A percentile compares a stretch with the other conserved stretches of the same genome.
These are phyloP conservation scores for Choristoneura fumiferana DNA, from an alignment of 1,140 invertebrate genomes.

Conservation along the genomic window DNA sequence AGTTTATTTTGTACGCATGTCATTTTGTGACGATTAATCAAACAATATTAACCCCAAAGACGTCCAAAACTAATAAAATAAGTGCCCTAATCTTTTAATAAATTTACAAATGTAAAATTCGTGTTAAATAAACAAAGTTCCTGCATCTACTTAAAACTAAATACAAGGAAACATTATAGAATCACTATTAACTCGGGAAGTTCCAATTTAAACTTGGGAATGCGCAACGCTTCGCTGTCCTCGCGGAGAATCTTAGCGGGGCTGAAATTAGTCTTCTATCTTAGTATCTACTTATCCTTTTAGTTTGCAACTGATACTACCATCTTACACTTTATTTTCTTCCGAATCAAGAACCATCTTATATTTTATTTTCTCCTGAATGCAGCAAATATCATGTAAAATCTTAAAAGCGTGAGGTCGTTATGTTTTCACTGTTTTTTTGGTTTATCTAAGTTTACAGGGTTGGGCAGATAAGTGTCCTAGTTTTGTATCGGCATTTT, in stretches of 20 bases:
- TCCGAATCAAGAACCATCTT: not conserved
- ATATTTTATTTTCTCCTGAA: too few species aligned
- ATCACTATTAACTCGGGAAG: slow-evolving; percentile 6
- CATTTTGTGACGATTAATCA: too few species aligned
- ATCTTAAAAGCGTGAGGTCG: too few species aligned
- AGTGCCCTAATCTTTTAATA: too few species aligned
- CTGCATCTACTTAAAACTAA: slow-evolving; percentile 13
- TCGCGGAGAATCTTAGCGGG: not conserved
- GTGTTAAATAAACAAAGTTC: slow-evolving; percentile 3
- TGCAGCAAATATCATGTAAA: too few species aligned
- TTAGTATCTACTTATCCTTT: not conserved
- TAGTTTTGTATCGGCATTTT: too few species aligned
- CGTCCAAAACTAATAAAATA: too few species aligned
- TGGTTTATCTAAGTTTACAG: too few species aligned
- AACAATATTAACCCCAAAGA: too few species aligned
- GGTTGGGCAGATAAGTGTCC: too few species aligned
- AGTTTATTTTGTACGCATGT: too few species aligned
- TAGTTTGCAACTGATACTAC: not conserved
- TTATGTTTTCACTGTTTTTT: too few species aligned
- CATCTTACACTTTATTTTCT: not conserved
- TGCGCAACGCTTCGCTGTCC: slow-evolving; percentile 1
- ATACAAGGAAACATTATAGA: slow-evolving; percentile 9
- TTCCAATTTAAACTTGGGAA: slow-evolving; percentile 14
- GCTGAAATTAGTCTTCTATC: not conserved
- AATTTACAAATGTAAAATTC: not conserved